phyloP scores from a whole-genome alignment of 2,113 vertebrate species.

The Ceyx cyanopectus region DNA sequence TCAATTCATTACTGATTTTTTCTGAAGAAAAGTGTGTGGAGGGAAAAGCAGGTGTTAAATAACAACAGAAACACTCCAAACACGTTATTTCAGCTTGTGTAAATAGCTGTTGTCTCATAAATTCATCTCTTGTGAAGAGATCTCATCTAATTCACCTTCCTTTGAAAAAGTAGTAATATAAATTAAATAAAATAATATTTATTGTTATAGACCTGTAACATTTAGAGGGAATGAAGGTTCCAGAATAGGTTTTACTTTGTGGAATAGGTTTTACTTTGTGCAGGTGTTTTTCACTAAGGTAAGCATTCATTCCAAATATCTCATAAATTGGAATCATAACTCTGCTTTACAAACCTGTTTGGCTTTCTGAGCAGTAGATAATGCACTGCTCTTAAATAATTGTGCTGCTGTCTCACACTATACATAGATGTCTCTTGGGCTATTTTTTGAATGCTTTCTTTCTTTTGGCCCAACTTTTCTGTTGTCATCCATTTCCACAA shows the following conservation, averaged over 20 bases:
- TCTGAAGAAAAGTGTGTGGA: not conserved
- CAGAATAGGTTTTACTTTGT: not conserved
- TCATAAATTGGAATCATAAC: constrained; percentile 7
- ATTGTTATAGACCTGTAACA: not conserved
- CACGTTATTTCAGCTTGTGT: not conserved
- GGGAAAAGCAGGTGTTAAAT: not conserved
- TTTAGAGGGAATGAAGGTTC: not conserved
- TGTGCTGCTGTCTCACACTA: not conserved
- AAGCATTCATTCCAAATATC: not conserved
- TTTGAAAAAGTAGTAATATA: not conserved
- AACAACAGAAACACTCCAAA: not conserved
- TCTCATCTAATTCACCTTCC: not conserved
- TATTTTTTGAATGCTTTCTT: not conserved
- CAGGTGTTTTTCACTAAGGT: not conserved
- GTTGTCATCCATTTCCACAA: not conserved
- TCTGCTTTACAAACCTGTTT: not conserved
- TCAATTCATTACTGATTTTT: constrained; percentile 21
- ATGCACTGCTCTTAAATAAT: constrained; percentile 2
- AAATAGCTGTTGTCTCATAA: constrained; percentile 20
- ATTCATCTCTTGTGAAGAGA: not conserved
- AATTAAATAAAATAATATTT: constrained; percentile 29
- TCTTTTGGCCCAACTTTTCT: not conserved
- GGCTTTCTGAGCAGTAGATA: not conserved
- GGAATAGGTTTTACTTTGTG: not conserved
- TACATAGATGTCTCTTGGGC: not conserved